Conservation (phyloP, 2,888 invertebrate genomes). For the Macrosoma leucophasiata region DNA sequence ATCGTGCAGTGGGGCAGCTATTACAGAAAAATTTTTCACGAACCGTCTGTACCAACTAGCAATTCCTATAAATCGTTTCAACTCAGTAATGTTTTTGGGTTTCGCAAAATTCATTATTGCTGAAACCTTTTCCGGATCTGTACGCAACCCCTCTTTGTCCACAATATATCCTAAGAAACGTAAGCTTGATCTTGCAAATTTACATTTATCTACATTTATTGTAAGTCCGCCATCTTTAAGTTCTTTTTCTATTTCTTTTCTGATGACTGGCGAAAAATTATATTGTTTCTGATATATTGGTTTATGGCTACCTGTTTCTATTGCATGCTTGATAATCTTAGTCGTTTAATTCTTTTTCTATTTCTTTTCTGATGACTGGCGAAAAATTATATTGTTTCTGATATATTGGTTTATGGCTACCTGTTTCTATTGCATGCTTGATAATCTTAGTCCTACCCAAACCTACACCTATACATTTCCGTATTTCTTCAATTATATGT, state of each 20-base stretch:
- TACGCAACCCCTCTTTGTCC: conserved; percentile 15
- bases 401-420: conserved; percentile 8
- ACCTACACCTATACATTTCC: conserved; percentile 8
- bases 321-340: conserved; percentile 6
- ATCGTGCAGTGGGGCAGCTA: conserved; percentile 13
- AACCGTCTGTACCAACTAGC: conserved; percentile 19
- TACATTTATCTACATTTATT: conserved; percentile 18
- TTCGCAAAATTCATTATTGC: conserved; percentile 22
- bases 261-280: no score
- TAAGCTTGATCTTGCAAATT: conserved; percentile 11
- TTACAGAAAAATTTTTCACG: conserved; percentile 19
- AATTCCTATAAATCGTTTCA: conserved; percentile 21
- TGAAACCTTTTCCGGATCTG: conserved; percentile 19
- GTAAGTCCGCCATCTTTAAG: conserved; percentile 15
- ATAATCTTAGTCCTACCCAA: conserved; percentile 15
- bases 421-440: conserved; percentile 14
- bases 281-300: no score
- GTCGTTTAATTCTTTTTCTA: conserved; percentile 11
- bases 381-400: conserved; percentile 14
- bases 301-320: no score
- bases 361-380: conserved; percentile 11
- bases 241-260: no score
- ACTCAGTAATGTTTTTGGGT: conserved; percentile 19
- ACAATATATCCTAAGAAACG: conserved; percentile 20
- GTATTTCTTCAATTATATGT: conserved; percentile 8